Evolutionary conservation across 2,888 invertebrate species (phyloP).

Genomic region (Julus scandinavius): DNA sequence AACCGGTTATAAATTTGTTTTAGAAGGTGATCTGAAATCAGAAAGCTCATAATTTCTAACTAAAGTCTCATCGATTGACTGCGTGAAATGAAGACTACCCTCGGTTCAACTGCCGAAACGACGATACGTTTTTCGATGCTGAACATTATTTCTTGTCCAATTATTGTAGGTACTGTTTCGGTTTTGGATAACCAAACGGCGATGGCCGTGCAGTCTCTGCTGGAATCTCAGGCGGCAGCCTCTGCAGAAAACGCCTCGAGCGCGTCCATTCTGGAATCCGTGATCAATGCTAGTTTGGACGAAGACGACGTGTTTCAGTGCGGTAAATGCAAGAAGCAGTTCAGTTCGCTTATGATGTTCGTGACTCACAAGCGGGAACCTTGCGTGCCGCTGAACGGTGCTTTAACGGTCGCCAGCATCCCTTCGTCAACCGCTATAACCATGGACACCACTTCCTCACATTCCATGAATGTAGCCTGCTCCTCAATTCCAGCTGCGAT

Average conservation of each 20-base stretch:
- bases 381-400: slow-evolving; percentile 50
- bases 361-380: slow-evolving; percentile 72
- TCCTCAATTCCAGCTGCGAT: background rate
- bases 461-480: slow-evolving; percentile 16
- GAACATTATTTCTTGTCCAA: background rate
- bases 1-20: too few relatives aligned
- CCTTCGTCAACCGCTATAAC: slow-evolving; percentile 50
- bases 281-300: slow-evolving; percentile 36
- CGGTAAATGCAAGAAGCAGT: slow-evolving; percentile 76
- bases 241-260: background rate
- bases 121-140: background rate
- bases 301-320: slow-evolving; percentile 76
- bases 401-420: slow-evolving; percentile 31
- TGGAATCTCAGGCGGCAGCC: slow-evolving; percentile 62
- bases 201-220: slow-evolving; percentile 65
- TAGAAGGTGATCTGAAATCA: too few relatives aligned
- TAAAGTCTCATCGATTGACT: too few relatives aligned
- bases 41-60: too few relatives aligned
- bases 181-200: slow-evolving; percentile 65
- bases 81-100: too few relatives aligned
- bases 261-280: background rate
- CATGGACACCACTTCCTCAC: slow-evolving; percentile 53
- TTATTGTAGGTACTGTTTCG: slow-evolving; percentile 57
- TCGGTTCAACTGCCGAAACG: too few relatives aligned
- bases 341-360: slow-evolving; percentile 72